Conservation (phyloP, 2,888 invertebrate species). For the Luperina testacea region DNA sequence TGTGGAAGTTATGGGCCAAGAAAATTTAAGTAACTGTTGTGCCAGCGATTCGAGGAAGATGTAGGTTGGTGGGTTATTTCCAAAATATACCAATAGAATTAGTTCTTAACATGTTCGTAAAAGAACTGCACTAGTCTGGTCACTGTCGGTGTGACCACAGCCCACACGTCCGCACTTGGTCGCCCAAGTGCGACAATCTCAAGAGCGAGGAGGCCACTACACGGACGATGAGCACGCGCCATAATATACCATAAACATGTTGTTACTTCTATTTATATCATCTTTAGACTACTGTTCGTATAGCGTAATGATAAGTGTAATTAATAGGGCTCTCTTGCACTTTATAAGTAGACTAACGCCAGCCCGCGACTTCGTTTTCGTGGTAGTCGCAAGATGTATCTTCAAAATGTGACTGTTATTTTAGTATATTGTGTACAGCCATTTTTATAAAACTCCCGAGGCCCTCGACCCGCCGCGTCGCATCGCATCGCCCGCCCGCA, state of each 20-base stretch:
- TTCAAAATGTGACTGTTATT: too few species aligned
- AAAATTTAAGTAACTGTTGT: background rate
- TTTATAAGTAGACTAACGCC: background rate
- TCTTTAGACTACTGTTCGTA: background rate
- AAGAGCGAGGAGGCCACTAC: constrained; percentile 40
- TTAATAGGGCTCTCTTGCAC: background rate
- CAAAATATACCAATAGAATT: background rate
- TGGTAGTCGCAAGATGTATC: background rate
- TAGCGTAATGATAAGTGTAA: constrained; percentile 7
- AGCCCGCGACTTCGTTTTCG: background rate
- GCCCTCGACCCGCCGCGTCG: background rate
- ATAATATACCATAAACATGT: constrained; percentile 11
- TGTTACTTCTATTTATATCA: constrained; percentile 32
- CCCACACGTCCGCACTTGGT: constrained; percentile 43
- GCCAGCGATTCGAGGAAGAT: background rate
- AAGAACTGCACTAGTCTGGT: background rate
- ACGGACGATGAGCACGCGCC: constrained; percentile 42
- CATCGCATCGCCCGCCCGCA: background rate
- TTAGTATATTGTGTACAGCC: too few species aligned
- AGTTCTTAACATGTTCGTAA: background rate
- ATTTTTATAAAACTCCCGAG: background rate
- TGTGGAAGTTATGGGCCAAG: background rate
- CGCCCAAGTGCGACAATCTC: constrained; percentile 48
- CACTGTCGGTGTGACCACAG: constrained; percentile 28
- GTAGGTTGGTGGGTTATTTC: background rate